These are phyloP conservation scores for Apotomis capreana DNA, from an alignment of 2,888 invertebrate genomes.

Conservation along the genomic window DNA sequence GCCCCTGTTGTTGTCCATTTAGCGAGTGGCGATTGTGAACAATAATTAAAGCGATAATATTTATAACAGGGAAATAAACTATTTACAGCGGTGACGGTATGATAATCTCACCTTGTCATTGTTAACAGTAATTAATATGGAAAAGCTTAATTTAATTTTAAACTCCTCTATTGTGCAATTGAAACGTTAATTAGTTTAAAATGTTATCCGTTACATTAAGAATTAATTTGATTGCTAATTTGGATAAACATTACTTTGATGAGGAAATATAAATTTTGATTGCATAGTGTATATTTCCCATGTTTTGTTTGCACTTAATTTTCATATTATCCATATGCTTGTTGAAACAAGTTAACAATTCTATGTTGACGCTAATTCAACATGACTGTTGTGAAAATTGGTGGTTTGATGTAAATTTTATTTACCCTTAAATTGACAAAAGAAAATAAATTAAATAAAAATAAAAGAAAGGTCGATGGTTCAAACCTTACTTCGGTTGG, in stretches of 20 bases:
- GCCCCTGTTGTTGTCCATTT: slow-evolving; percentile 32
- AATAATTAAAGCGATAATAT: slow-evolving; percentile 16
- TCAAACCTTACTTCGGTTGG: too few relatives aligned
- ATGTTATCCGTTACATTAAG: slow-evolving; percentile 37
- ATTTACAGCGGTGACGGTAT: slow-evolving; percentile 1
- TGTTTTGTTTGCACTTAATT: slow-evolving; percentile 28
- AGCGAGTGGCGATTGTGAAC: slow-evolving; percentile 15
- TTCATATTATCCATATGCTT: slow-evolving; percentile 17
- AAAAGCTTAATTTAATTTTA: slow-evolving; percentile 17
- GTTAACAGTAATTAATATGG: slow-evolving; percentile 21
- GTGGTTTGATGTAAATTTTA: too few relatives aligned
- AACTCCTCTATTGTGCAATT: slow-evolving; percentile 25
- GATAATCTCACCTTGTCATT: slow-evolving; percentile 17
- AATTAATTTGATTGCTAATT: slow-evolving; percentile 38
- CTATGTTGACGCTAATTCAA: not conserved
- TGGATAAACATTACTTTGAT: slow-evolving; percentile 32
- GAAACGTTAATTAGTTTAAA: slow-evolving; percentile 38
- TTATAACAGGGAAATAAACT: slow-evolving; percentile 13
- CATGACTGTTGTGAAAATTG: too few relatives aligned
- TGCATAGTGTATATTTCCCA: slow-evolving; percentile 57
- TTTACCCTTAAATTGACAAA: too few relatives aligned
- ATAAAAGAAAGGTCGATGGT: too few relatives aligned
- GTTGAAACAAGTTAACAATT: not conserved
- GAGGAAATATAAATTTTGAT: slow-evolving; percentile 31
- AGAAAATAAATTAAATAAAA: too few relatives aligned